Evolutionary conservation across 2,113 vertebrate species (phyloP), one percentile per base, ranked within the genome.

Genomic region (Tyrannus savana): DNA sequence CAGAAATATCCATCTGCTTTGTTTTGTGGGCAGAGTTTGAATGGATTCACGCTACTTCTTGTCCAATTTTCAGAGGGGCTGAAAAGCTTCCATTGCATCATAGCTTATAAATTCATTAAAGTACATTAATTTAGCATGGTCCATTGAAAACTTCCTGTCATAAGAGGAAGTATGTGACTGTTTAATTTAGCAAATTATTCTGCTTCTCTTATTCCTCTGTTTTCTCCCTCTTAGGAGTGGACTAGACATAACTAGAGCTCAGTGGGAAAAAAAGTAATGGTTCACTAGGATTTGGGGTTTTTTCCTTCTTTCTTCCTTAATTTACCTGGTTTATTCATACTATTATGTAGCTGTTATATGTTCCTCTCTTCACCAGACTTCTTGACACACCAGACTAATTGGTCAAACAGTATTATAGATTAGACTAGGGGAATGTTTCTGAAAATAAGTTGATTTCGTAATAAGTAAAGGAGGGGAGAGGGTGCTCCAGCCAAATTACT

Each of bases 1-100:
- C 87, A 96, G 94, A 96, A 95, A 71, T 82, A 83, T 87, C 91
- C 91, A 84, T 82, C 94, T 94, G 91, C 68, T 95, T 90, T 95
- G 76, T 89, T 95, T 92, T 95, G 91, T 89, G 95, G 86, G 89
- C 64, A 95, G 59, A 86, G 33, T 90, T 90, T 95, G 68, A 96
- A 86, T 92, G 50, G 68, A 93, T 92, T 96, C 60, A 44, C 0
- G 0, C 60, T 86, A 80, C 53, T 60, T 72, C 60, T 89, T 75
- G 52, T 72, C 86, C 89, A 86, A 49, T 84, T 93, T 95, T 90
- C 35, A 81, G 73, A 93, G 60, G 68, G 47, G 28, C 52, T 96
- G 96, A 93, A 95, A 97, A 86, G 86, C 83, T 84, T 95, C 72
- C 76, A 92, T 96, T 95, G 94, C 92, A 88, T 97, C 92, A 94